A percentile compares a stretch with the other conserved stretches of the same genome.
phyloP scores from a whole-genome alignment of 1,140 invertebrate species.

The Drosophila hydei region DNA sequence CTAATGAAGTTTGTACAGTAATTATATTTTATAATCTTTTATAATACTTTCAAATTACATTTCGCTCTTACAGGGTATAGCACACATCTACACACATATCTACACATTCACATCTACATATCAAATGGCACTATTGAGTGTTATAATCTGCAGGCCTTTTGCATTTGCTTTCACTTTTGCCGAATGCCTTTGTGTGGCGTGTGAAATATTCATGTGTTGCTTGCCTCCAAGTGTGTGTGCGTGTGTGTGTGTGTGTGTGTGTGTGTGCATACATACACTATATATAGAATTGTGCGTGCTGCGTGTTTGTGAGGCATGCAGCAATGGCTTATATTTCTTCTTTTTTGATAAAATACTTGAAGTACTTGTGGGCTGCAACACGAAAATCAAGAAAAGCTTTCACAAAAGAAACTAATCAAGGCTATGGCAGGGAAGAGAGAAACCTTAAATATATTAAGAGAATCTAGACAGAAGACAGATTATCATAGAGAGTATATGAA shows the following conservation, averaged over 20 bases:
- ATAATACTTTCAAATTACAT: background rate
- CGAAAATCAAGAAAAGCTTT: background rate
- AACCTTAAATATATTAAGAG: background rate
- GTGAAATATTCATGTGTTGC: constrained; percentile 72
- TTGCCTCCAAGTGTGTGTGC: constrained; percentile 1
- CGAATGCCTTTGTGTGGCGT: constrained; percentile 36
- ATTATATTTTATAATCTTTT: too few species aligned
- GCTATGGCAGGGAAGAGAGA: background rate
- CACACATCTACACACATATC: constrained; percentile 30
- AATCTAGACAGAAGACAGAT: background rate
- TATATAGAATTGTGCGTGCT: background rate
- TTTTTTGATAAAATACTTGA: constrained; percentile 1
- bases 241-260: constrained; percentile 7
- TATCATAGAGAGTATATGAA: too few species aligned
- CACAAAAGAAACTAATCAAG: background rate
- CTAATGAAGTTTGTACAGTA: too few species aligned
- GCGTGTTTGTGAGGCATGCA: constrained; percentile 4
- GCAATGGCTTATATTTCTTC: background rate
- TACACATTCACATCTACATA: constrained; percentile 5
- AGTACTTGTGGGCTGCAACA: background rate
- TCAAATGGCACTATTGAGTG: constrained; percentile 59
- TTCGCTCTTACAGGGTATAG: constrained; percentile 2
- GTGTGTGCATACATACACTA: background rate
- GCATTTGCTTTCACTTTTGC: constrained; percentile 67
- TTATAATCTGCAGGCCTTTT: constrained; percentile 70